Percentiles rank a stretch among this genome's conserved stretches.
These are phyloP conservation scores for Hylia prasina DNA, from an alignment of 2,113 vertebrate genomes.

Conservation along the genomic window DNA sequence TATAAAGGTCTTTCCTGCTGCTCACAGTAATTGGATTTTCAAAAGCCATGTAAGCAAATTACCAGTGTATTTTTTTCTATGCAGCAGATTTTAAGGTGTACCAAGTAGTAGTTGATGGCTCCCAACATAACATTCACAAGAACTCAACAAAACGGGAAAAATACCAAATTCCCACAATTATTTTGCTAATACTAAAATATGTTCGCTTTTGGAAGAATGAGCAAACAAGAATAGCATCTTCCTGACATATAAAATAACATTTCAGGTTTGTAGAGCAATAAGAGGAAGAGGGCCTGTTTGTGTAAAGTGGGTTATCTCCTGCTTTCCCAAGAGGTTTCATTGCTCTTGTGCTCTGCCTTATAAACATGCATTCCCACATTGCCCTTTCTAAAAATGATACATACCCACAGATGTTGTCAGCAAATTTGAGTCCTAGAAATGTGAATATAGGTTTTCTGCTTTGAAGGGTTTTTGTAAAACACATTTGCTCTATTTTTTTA, in stretches of 20 bases:
- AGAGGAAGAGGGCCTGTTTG: neutral
- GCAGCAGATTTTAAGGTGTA: conserved; percentile 6
- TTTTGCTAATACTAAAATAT: conserved; percentile 14
- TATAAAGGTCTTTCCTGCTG: conserved; percentile 43
- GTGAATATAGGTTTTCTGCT: neutral
- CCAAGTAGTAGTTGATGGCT: neutral
- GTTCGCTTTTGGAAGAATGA: neutral
- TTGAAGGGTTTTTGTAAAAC: neutral
- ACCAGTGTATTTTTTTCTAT: neutral
- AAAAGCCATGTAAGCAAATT: conserved; percentile 35
- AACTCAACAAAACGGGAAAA: neutral
- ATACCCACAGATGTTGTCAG: conserved; percentile 6
- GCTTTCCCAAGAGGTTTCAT: conserved; percentile 10
- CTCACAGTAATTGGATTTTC: conserved; percentile 22
- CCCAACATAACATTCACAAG: neutral
- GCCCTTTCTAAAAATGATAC: neutral
- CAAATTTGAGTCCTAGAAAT: neutral
- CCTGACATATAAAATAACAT: neutral
- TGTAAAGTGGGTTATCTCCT: neutral
- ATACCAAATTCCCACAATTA: conserved; percentile 16
- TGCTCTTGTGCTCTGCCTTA: neutral
- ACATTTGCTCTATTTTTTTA: neutral
- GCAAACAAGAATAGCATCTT: conserved; percentile 16
- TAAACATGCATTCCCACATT: neutral
- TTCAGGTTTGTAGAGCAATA: neutral